Conservation (phyloP, 2,888 invertebrate species). For the Dexiosoma caninum region DNA sequence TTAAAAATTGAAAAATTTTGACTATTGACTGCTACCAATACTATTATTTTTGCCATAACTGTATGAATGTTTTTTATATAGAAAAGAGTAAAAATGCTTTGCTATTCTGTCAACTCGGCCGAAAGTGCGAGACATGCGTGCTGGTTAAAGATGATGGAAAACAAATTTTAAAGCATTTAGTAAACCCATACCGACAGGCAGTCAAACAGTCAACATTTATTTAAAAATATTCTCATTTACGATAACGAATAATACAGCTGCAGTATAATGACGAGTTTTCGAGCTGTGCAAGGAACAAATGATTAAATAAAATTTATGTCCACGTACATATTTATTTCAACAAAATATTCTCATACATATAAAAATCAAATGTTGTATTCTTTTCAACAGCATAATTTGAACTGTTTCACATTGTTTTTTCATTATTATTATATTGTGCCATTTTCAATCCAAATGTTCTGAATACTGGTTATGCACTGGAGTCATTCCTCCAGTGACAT, state of each 20-base stretch:
- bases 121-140: conserved; percentile 63
- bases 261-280: neutral
- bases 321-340: neutral
- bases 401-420: neutral
- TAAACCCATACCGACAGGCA: conserved; percentile 4
- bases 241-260: neutral
- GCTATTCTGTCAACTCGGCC: conserved; percentile 8
- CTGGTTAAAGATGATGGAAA: conserved; percentile 30
- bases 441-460: too few relatives aligned
- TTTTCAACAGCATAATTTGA: neutral
- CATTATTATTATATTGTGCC: too few relatives aligned
- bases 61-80: too few relatives aligned
- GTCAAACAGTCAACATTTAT: conserved; percentile 15
- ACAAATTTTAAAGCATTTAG: conserved; percentile 8
- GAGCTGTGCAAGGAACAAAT: conserved; percentile 20
- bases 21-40: too few relatives aligned
- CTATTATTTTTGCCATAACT: too few relatives aligned
- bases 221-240: neutral
- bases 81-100: neutral
- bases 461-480: too few relatives aligned
- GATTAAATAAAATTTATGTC: conserved; percentile 8
- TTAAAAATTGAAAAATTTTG: too few relatives aligned
- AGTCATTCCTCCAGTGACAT: too few relatives aligned
- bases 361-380: neutral
- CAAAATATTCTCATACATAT: neutral